phyloP scores from a whole-genome alignment of 2,888 invertebrate genomes.

The Alcis repandata region DNA sequence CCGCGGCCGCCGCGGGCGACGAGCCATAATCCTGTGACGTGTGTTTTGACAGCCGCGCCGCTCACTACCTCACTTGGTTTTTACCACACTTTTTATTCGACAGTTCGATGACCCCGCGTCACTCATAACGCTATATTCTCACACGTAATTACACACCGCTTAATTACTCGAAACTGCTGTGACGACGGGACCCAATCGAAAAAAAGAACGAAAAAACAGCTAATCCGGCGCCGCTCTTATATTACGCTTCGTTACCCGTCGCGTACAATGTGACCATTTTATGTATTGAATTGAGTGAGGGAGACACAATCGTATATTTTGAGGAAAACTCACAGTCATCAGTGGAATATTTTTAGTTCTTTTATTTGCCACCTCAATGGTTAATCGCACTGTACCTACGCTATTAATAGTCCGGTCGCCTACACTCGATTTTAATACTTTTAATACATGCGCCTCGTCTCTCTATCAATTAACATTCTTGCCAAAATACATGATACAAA shows the following conservation, averaged over 20 bases:
- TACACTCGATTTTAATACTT: constrained; percentile 48
- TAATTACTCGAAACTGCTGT: constrained; percentile 80
- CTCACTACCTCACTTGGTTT: constrained; percentile 62
- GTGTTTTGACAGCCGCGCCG: constrained; percentile 76
- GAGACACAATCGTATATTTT: neutral
- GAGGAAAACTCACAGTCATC: neutral
- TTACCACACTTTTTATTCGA: constrained; percentile 63
- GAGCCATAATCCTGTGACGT: constrained; percentile 83
- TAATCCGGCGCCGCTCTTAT: constrained; percentile 71
- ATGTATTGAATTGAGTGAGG: neutral
- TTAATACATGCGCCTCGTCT: constrained; percentile 62
- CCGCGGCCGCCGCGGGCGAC: constrained; percentile 68
- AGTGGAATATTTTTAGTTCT: constrained; percentile 1
- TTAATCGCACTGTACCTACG: constrained; percentile 40
- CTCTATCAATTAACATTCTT: constrained; percentile 72
- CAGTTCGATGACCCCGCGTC: constrained; percentile 70
- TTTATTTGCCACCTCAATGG: neutral
- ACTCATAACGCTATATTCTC: constrained; percentile 72
- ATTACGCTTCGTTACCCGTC: constrained; percentile 73
- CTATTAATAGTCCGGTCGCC: constrained; percentile 57
- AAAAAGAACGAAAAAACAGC: constrained; percentile 63
- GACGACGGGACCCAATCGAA: constrained; percentile 54
- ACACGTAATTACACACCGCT: constrained; percentile 80
- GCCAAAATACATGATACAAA: constrained; percentile 71
- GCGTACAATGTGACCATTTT: constrained; percentile 40